Conservation (phyloP, 2,797 vertebrate species). For the Hirundo rustica region DNA sequence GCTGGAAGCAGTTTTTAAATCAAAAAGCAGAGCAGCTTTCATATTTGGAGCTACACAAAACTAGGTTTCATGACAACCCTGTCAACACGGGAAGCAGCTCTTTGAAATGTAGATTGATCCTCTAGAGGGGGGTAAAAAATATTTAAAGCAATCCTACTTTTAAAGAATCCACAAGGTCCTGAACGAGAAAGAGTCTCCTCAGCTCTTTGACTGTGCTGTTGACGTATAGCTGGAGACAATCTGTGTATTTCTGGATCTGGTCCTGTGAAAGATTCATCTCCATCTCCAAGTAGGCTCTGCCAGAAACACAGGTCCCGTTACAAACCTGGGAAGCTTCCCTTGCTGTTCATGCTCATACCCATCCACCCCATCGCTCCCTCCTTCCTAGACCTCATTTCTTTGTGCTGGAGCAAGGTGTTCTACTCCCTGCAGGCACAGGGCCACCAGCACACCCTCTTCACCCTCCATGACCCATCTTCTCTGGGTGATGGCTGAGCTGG, state of each 20-base stretch:
- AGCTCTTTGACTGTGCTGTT: constrained; percentile 96
- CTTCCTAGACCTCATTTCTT: neutral
- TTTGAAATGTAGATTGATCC: constrained; percentile 1
- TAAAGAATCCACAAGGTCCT: constrained; percentile 96
- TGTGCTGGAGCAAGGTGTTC: rapidly evolving
- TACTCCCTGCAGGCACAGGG: neutral
- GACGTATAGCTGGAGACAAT: constrained; percentile 91
- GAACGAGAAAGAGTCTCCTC: constrained; percentile 95
- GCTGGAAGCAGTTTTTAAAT: neutral
- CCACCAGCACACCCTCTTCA: neutral
- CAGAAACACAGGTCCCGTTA: constrained; percentile 37
- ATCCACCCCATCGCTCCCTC: neutral
- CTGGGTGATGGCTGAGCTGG: neutral
- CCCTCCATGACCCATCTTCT: neutral
- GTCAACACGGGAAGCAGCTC: neutral
- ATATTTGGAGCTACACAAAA: neutral
- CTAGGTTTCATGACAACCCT: neutral
- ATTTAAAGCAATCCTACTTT: constrained; percentile 81
- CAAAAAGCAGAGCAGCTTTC: neutral
- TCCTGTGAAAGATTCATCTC: constrained; percentile 96
- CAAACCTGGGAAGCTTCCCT: neutral
- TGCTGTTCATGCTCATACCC: rapidly evolving
- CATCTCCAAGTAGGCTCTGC: constrained; percentile 94
- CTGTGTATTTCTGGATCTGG: constrained; percentile 97
- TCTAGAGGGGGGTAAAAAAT: constrained; percentile 5